A percentile compares a stretch with the other conserved stretches of the same genome.
Evolutionary conservation across 2,113 vertebrate genomes (phyloP).

Genomic region (Nyctereutes procyonoides): DNA sequence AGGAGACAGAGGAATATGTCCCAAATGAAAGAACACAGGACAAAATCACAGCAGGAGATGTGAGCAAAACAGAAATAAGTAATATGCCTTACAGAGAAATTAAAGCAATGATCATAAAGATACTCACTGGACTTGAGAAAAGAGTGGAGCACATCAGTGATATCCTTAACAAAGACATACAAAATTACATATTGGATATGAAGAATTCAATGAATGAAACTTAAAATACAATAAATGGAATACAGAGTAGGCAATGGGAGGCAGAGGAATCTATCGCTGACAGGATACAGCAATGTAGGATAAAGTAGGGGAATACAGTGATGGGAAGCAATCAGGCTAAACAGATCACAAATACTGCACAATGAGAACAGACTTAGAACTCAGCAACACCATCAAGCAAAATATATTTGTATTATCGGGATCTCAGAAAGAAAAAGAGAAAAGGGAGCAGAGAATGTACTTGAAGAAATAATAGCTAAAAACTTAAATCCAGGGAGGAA

Average conservation of each 20-base stretch:
- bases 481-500: neutral
- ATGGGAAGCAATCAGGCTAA: neutral
- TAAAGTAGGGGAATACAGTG: neutral
- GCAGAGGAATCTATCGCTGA: neutral
- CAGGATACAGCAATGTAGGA: neutral
- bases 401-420: neutral
- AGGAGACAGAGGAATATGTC: neutral
- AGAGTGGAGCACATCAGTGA: neutral
- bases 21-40: neutral
- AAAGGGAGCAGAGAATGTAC: neutral
- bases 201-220: neutral
- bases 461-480: neutral
- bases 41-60: neutral
- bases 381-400: neutral
- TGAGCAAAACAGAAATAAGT: neutral
- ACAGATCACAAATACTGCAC: neutral
- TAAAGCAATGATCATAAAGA: neutral
- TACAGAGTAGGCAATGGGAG: neutral
- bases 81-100: neutral
- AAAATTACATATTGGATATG: neutral
- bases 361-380: neutral
- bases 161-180: neutral
- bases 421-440: neutral
- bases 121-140: neutral
- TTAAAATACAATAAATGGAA: neutral